These are phyloP conservation scores for Montipora cactus DNA, from an alignment of 64 coral and sea anemone species.

Conservation along the genomic window DNA sequence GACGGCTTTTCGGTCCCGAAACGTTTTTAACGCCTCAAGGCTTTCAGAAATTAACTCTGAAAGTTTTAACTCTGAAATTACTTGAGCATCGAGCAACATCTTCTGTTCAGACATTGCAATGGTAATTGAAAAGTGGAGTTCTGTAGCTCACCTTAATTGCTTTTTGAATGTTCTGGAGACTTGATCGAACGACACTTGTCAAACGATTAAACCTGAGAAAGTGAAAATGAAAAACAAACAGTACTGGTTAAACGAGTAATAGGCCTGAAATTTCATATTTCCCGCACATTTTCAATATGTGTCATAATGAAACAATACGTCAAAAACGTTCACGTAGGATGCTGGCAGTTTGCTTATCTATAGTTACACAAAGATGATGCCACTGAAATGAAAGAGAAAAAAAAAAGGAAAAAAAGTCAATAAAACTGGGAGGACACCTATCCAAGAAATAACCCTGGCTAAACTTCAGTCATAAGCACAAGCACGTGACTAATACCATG, in stretches of 20 bases:
- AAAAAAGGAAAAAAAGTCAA: no score
- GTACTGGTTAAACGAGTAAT: not conserved
- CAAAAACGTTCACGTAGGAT: no score
- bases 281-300: not conserved
- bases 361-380: no score
- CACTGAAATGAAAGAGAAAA: no score
- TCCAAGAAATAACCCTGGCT: no score
- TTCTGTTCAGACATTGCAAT: not conserved
- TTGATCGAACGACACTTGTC: constrained; percentile 89
- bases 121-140: not conserved
- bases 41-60: no score
- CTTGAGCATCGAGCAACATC: not conserved
- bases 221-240: not conserved
- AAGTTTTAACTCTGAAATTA: not conserved
- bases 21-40: no score
- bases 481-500: no score
- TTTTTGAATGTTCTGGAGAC: constrained; percentile 85
- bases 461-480: no score
- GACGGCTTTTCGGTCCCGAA: no score
- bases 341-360: no score
- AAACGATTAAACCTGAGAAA: constrained; percentile 86
- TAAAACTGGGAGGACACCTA: no score
- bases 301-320: not conserved
- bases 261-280: not conserved
- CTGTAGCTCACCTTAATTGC: constrained; percentile 81